These are phyloP conservation scores for Nannoperca obscura DNA, from an alignment of 2,797 vertebrate species.

Conservation along the genomic window DNA sequence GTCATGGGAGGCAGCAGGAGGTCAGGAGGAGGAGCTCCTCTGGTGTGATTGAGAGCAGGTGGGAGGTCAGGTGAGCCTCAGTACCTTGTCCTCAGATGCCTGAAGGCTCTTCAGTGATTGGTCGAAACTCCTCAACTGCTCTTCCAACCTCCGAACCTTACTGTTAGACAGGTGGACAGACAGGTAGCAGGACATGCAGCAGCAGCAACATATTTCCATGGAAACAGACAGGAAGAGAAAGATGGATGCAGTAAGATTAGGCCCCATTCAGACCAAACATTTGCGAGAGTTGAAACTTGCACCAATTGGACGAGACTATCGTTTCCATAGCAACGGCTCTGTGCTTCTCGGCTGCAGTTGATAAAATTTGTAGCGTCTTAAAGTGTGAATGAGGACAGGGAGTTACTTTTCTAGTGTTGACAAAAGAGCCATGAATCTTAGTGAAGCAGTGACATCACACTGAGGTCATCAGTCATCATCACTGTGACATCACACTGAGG, in stretches of 20 bases:
- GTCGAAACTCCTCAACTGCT: conserved; percentile 92
- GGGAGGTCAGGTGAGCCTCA: conserved; percentile 58
- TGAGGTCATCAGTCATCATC: conserved; percentile 10
- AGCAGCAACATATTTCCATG: conserved; percentile 48
- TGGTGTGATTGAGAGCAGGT: conserved; percentile 35
- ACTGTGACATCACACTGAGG: background rate
- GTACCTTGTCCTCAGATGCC: conserved; percentile 95
- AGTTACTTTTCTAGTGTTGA: no score
- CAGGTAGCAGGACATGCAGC: conserved; percentile 54
- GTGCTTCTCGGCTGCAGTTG: no score
- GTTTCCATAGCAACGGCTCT: no score
- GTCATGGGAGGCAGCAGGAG: conserved; percentile 45
- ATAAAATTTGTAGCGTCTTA: no score
- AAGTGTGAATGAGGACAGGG: no score
- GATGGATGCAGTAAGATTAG: conserved; percentile 3
- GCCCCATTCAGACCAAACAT: no score
- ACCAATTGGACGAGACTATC: no score
- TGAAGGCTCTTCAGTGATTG: conserved; percentile 94
- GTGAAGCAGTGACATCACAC: conserved; percentile 14
- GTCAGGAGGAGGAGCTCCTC: conserved; percentile 37
- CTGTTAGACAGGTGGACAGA: conserved; percentile 82
- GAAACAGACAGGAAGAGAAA: conserved; percentile 43
- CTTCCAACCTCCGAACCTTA: conserved; percentile 90
- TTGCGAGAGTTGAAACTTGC: no score
- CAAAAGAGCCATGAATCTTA: background rate